Percentiles rank a stretch among this genome's conserved stretches.
Evolutionary conservation across 1,140 invertebrate species (phyloP).

Genomic region (Lepidotrigona ventralis): DNA sequence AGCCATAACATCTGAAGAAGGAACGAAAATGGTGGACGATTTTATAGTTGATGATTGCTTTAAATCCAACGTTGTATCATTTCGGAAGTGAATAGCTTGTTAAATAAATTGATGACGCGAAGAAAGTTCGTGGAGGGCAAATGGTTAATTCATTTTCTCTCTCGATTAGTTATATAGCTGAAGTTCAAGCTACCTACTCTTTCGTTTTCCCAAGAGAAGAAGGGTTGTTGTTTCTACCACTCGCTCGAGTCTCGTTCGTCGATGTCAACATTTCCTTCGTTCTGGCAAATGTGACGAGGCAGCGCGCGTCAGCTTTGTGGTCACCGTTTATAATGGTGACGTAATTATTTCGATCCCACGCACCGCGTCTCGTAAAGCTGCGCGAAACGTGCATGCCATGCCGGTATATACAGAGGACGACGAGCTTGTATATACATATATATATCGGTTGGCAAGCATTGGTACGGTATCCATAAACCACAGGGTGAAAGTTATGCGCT

Average conservation of each 20-base stretch:
- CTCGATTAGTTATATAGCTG: too few relatives aligned
- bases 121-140: too few relatives aligned
- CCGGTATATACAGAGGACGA: not conserved
- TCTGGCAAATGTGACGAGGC: not conserved
- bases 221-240: not conserved
- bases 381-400: constrained; percentile 37
- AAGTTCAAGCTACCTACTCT: not conserved
- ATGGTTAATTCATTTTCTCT: not conserved
- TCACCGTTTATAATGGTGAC: constrained; percentile 41
- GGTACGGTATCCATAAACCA: constrained; percentile 52
- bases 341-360: constrained; percentile 51
- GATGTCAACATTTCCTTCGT: not conserved
- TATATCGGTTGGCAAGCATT: constrained; percentile 31
- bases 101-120: too few relatives aligned
- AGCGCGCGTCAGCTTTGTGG: not conserved
- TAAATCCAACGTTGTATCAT: too few relatives aligned
- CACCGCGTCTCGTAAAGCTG: constrained; percentile 32
- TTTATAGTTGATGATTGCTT: too few relatives aligned
- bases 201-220: not conserved
- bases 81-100: too few relatives aligned
- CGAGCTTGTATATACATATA: not conserved
- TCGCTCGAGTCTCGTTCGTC: not conserved
- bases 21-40: too few relatives aligned
- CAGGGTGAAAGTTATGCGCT: constrained; percentile 42
- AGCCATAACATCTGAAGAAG: too few relatives aligned